These are phyloP conservation scores for Burhinus bistriatus DNA, from an alignment of 2,113 vertebrate genomes.

Conservation along the genomic window DNA sequence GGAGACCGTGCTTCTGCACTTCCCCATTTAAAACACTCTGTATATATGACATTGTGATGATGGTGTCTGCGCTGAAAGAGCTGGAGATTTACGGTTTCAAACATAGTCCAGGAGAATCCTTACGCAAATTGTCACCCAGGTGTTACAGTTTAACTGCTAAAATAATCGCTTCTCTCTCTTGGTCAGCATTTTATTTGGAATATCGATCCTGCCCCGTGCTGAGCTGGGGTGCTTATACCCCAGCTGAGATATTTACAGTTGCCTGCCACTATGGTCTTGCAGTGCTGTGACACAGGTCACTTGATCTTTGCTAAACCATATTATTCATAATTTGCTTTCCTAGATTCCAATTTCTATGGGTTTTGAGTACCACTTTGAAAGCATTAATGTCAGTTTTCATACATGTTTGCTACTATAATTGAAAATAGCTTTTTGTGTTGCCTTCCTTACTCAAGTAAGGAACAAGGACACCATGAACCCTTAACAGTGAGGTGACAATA, in stretches of 20 bases:
- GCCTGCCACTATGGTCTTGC: not conserved
- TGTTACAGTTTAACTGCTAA: not conserved
- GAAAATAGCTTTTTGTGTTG: not conserved
- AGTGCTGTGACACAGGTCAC: not conserved
- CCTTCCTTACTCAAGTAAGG: not conserved
- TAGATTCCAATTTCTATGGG: not conserved
- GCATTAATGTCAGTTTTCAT: not conserved
- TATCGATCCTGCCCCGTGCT: not conserved
- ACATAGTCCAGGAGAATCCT: not conserved
- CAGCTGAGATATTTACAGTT: not conserved
- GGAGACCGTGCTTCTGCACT: fast-evolving
- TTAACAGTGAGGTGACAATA: not conserved
- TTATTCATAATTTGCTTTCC: not conserved
- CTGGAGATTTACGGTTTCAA: not conserved
- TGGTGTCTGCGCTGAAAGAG: not conserved
- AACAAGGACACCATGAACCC: not conserved
- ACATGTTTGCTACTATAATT: not conserved
- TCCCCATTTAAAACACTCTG: not conserved
- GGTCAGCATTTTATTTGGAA: not conserved
- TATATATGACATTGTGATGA: fast-evolving
- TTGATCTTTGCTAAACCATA: not conserved
- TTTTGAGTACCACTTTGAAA: not conserved
- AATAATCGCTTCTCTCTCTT: not conserved
- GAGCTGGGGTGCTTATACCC: not conserved
- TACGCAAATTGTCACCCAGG: not conserved